phyloP scores from a whole-genome alignment of 2,113 vertebrate species.

The Thunnus thynnus region DNA sequence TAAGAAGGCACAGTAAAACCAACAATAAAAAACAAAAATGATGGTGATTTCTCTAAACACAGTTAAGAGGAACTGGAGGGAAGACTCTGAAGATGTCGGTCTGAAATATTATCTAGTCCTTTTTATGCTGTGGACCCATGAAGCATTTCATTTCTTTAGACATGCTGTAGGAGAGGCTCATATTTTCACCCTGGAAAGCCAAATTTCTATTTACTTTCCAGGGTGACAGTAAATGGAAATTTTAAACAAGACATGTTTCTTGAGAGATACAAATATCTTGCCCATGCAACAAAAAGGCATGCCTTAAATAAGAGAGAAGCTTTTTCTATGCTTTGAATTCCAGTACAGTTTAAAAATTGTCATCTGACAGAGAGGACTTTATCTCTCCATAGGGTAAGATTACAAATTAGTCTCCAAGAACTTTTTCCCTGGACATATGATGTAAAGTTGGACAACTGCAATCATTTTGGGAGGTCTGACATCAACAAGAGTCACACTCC shows the following conservation, averaged over 20 bases:
- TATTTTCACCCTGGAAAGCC: too few relatives aligned
- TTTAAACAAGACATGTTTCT: constrained; percentile 1
- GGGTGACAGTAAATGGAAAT: neutral
- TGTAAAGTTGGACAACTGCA: neutral
- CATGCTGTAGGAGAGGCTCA: neutral
- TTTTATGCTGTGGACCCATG: constrained; percentile 11
- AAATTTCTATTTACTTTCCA: too few relatives aligned
- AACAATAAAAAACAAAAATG: neutral
- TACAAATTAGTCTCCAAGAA: neutral
- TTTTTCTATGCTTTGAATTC: neutral
- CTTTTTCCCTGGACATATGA: neutral
- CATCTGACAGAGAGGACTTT: neutral
- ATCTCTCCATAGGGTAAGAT: neutral
- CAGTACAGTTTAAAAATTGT: neutral
- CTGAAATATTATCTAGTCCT: constrained; percentile 11
- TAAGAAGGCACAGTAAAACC: neutral
- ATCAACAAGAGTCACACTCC: neutral
- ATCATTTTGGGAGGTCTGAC: neutral
- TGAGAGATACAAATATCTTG: constrained; percentile 14
- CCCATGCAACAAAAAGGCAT: neutral
- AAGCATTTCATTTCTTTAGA: constrained; percentile 36
- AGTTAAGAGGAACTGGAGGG: neutral
- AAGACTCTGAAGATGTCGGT: constrained; percentile 1
- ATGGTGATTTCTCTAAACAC: neutral
- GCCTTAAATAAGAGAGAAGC: neutral